phyloP scores from a whole-genome alignment of 2,797 vertebrate species.

The Pogoniulus pusillus region DNA sequence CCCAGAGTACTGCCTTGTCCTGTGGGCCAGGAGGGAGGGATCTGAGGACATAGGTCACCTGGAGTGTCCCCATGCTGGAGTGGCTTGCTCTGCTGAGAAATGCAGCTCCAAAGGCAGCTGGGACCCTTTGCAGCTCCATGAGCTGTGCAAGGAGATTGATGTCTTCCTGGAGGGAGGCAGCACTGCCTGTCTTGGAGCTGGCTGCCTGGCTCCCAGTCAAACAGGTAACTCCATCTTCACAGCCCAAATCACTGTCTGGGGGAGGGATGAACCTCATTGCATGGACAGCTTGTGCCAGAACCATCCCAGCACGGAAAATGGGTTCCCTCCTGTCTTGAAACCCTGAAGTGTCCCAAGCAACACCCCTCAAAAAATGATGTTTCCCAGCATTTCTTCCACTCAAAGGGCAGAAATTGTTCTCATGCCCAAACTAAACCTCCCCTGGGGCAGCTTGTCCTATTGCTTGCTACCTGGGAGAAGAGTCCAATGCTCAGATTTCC shows the following conservation, averaged over 20 bases:
- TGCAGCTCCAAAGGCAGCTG: not conserved
- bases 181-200: not conserved
- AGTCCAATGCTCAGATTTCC: too few species aligned
- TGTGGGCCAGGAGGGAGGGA: not conserved
- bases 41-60: not conserved
- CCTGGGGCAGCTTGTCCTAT: too few species aligned
- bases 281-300: not conserved
- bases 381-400: not conserved
- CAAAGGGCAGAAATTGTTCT: too few species aligned
- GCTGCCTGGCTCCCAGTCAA: not conserved
- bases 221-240: not conserved
- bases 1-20: not conserved
- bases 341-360: not conserved
- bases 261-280: not conserved
- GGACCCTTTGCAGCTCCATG: not conserved
- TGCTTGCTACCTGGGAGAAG: too few species aligned
- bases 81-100: not conserved
- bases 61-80: not conserved
- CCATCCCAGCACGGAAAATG: rapidly evolving
- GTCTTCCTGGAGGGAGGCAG: not conserved
- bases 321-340: not conserved
- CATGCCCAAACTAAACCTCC: too few species aligned
- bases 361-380: not conserved
- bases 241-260: not conserved
- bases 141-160: not conserved